Evolutionary conservation across 2,888 invertebrate genomes (phyloP).

Genomic region (Caenorhabditis virilis): DNA sequence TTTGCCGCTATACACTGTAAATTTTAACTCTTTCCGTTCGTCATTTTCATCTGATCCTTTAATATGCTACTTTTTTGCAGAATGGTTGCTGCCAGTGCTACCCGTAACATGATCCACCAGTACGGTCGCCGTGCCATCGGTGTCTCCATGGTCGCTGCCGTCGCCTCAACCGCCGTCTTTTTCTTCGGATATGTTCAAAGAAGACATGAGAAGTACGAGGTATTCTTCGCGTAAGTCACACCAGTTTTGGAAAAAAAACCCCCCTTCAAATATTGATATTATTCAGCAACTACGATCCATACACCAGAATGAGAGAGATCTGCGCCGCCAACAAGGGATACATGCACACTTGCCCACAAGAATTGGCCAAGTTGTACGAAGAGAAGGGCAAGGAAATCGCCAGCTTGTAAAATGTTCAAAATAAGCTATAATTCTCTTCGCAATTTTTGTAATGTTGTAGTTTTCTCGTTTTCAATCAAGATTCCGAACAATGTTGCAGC

Average conservation of each 20-base stretch:
- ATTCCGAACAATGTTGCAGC: too few relatives aligned
- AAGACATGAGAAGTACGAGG: slow-evolving; percentile 62
- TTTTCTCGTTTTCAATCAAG: too few relatives aligned
- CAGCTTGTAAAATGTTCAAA: background rate
- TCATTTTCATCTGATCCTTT: too few relatives aligned
- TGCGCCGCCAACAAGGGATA: slow-evolving; percentile 62
- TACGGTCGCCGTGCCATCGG: slow-evolving; percentile 54
- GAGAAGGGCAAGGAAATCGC: slow-evolving; percentile 62
- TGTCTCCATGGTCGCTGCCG: slow-evolving; percentile 44
- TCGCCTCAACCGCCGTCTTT: slow-evolving; percentile 52
- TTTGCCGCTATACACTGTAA: too few relatives aligned
- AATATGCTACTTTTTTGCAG: too few relatives aligned
- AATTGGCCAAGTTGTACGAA: slow-evolving; percentile 61
- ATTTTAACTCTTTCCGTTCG: too few relatives aligned
- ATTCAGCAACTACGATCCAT: slow-evolving; percentile 65
- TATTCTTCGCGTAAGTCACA: slow-evolving; percentile 61
- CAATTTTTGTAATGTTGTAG: too few relatives aligned
- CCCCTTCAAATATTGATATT: too few relatives aligned
- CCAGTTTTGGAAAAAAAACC: too few relatives aligned
- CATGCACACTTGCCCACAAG: slow-evolving; percentile 65
- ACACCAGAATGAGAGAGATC: slow-evolving; percentile 64
- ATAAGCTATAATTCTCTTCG: background rate
- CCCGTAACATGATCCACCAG: slow-evolving; percentile 61
- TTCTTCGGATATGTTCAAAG: slow-evolving; percentile 62
- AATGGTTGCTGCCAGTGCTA: slow-evolving; percentile 55